These are phyloP conservation scores for Crepidodera aurea DNA, from an alignment of 2,888 invertebrate species.

Conservation along the genomic window DNA sequence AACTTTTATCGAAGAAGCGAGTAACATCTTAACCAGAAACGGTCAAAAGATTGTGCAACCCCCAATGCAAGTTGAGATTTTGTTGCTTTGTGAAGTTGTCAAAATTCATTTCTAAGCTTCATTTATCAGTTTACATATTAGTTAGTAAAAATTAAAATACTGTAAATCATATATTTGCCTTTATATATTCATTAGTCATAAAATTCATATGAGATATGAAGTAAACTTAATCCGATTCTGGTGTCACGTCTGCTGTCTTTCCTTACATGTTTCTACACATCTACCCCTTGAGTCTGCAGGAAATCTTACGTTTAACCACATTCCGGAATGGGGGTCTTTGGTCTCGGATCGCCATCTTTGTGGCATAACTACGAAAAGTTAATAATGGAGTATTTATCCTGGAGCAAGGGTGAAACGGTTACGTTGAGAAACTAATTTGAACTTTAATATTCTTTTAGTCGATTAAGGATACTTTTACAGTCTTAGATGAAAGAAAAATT, in stretches of 20 bases:
- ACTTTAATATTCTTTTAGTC: conserved; percentile 17
- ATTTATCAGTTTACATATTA: no score
- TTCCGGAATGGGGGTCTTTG: conserved; percentile 13
- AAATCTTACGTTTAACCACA: conserved; percentile 25
- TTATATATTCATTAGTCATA: no score
- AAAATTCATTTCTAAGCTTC: no score
- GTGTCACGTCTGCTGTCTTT: not conserved
- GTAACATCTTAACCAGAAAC: no score
- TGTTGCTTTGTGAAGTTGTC: no score
- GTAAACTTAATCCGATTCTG: conserved; percentile 5
- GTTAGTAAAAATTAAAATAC: no score
- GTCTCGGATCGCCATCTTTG: conserved; percentile 21
- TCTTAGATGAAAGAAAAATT: no score
- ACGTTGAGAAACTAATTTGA: conserved; percentile 14
- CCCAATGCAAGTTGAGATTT: no score
- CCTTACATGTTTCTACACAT: conserved; percentile 7
- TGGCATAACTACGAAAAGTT: conserved; percentile 25
- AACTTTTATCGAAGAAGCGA: no score
- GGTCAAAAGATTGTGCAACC: no score
- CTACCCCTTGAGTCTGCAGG: conserved; percentile 6
- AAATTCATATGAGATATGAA: no score
- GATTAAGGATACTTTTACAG: conserved; percentile 6
- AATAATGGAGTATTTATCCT: conserved; percentile 19
- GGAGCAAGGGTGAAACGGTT: conserved; percentile 14
- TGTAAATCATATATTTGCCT: no score